Evolutionary conservation across 2,113 vertebrate genomes (phyloP), one percentile per base, ranked within the genome.

Genomic region (Dipodomys ordii): DNA sequence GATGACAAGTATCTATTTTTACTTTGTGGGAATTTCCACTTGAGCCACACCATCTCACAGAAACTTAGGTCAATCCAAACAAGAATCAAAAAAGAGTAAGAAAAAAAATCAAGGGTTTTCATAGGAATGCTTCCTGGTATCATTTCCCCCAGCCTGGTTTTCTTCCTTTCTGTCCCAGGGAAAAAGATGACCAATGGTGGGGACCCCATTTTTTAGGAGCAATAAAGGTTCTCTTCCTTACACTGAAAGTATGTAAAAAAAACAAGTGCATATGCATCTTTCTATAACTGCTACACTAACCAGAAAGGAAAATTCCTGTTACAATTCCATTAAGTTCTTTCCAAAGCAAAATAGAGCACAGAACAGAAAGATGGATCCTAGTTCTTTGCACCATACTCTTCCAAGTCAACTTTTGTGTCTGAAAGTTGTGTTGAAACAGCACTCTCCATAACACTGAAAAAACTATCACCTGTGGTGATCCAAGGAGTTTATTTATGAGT

Each of bases 1-100:
- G 12, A 46, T 12, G 12, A 87, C 27, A 92, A 87, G 69, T 4
- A 53, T 0, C 27, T 62, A 46, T 60, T 86, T 87, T 87, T 82
- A 80, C 76, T 68, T 62, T 6, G 53, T 27, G 68, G 73, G 39
- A 72, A 94, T 94, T 93, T 95, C 28, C 57, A 86, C 19, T 80
- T 69, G 53, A 78, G 83, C 27, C 19, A 76, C 35, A 28, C 35
- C 73, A 69, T 85, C 44, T 25, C 82, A 85, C 10, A 57, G 32
- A 95, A 89, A 91, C 86, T 32, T 2, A 57, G 49, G 35, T 68
- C 15, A 78, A 35, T 91, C 16, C 1, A n/a, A 88, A 89, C 7
- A 74, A 88, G 85, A 76, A 27, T 10, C 67, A 53, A 87, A 87
- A 64, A 16, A 8, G 12, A 28, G 19, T 71, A 30, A 71, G 32